phyloP scores from a whole-genome alignment of 1,140 invertebrate genomes.

The Listronotus bonariensis region DNA sequence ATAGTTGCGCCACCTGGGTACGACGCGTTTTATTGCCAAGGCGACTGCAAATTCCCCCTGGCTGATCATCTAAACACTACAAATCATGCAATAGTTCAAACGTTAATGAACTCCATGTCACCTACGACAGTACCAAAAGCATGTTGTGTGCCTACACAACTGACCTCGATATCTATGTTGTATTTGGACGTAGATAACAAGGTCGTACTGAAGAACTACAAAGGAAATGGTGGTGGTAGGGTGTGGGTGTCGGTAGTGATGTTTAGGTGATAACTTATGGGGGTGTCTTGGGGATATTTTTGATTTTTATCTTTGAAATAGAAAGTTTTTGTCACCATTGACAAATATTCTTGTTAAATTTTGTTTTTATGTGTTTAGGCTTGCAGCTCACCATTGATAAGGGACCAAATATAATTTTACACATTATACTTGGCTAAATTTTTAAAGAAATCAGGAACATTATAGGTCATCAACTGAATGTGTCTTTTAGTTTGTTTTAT shows the following conservation, averaged over 20 bases:
- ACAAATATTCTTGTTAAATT: too few relatives aligned
- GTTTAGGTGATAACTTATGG: background rate
- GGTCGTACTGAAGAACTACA: constrained; percentile 95
- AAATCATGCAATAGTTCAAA: constrained; percentile 98
- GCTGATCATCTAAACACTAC: constrained; percentile 94
- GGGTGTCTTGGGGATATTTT: background rate
- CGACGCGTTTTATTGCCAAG: constrained; percentile 93
- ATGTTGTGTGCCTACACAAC: constrained; percentile 90
- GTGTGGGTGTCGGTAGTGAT: constrained; percentile 87
- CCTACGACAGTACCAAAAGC: constrained; percentile 86
- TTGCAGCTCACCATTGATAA: too few relatives aligned
- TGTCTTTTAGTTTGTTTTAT: too few relatives aligned
- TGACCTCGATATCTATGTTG: constrained; percentile 90
- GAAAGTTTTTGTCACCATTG: too few relatives aligned
- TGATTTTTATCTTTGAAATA: too few relatives aligned
- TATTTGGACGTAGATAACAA: constrained; percentile 92
- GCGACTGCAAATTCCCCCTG: constrained; percentile 92
- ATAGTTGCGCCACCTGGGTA: constrained; percentile 98
- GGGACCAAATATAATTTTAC: too few relatives aligned
- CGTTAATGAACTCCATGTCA: constrained; percentile 90
- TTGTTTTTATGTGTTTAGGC: too few relatives aligned
- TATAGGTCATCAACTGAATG: too few relatives aligned
- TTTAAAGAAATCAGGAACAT: too few relatives aligned
- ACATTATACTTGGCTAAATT: too few relatives aligned
- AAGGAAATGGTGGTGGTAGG: constrained; percentile 94